Conservation (phyloP, 2,113 vertebrate species). For the Phyllostomus discolor region DNA sequence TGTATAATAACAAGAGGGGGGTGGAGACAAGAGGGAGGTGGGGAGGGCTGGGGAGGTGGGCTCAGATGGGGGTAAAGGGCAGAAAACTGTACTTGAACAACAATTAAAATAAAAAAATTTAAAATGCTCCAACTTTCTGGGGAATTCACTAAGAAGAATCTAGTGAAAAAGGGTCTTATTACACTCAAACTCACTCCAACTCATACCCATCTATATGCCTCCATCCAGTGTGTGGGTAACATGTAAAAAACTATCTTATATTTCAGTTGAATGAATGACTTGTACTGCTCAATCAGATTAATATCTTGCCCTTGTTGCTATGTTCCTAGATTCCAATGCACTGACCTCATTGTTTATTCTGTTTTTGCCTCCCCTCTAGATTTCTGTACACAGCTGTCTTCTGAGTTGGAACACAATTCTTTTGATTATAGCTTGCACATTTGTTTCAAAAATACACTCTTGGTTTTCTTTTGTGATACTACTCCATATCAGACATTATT, state of each 20-base stretch:
- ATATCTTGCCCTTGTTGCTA: neutral
- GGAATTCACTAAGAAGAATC: neutral
- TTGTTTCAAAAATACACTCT: neutral
- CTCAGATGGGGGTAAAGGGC: too few species aligned
- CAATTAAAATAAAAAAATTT: too few species aligned
- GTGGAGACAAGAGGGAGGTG: too few species aligned
- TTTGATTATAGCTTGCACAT: neutral
- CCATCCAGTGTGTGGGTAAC: neutral
- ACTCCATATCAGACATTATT: neutral
- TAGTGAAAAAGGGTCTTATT: neutral
- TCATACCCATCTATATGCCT: neutral
- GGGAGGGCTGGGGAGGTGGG: too few species aligned
- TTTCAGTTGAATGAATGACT: neutral
- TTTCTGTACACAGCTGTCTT: neutral
- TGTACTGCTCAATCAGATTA: neutral
- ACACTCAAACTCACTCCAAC: neutral
- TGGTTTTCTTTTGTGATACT: neutral
- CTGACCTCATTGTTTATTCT: neutral
- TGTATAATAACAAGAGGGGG: too few species aligned
- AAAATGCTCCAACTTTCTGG: neutral
- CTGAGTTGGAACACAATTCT: neutral
- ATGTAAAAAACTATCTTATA: neutral
- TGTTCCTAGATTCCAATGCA: neutral
- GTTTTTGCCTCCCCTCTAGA: neutral
- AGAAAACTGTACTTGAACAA: too few species aligned